Evolutionary conservation across 2,113 vertebrate species (phyloP).

Genomic region (Lampris incognitus): DNA sequence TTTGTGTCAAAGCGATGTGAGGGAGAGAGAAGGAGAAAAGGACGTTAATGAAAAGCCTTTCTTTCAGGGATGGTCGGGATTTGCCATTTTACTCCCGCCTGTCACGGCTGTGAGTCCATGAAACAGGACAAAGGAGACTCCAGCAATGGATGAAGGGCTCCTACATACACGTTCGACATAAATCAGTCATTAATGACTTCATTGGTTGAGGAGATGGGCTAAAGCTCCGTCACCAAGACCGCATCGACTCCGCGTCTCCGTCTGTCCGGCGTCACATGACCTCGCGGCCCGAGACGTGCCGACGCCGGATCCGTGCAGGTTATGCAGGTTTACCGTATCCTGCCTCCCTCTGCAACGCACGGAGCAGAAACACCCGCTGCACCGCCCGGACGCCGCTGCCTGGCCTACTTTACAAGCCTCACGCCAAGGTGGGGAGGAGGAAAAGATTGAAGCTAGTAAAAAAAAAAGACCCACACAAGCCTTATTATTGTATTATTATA

Average conservation of each 20-base stretch:
- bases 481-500: too few species aligned
- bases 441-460: too few species aligned
- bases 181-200: conserved; percentile 76
- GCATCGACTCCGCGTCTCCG: conserved; percentile 64
- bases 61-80: conserved; percentile 63
- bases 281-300: conserved; percentile 30
- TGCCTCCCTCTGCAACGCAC: conserved; percentile 14
- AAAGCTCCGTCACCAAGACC: conserved; percentile 56
- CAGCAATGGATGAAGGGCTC: conserved; percentile 74
- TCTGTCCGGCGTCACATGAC: conserved; percentile 43
- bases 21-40: conserved; percentile 37
- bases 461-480: too few species aligned
- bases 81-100: conserved; percentile 67
- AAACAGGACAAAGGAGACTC: conserved; percentile 74
- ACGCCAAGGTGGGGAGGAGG: too few species aligned
- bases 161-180: conserved; percentile 72
- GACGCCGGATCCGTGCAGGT: conserved; percentile 50
- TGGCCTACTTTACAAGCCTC: conserved; percentile 7
- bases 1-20: conserved; percentile 59
- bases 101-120: conserved; percentile 69
- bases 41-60: conserved; percentile 57
- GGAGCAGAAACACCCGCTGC: conserved; percentile 14
- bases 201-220: conserved; percentile 61
- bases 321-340: conserved; percentile 32
- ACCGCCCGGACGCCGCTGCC: background rate